Evolutionary conservation across 2,888 invertebrate genomes (phyloP).

Genomic region (Gastracanthus pulcherrimus): DNA sequence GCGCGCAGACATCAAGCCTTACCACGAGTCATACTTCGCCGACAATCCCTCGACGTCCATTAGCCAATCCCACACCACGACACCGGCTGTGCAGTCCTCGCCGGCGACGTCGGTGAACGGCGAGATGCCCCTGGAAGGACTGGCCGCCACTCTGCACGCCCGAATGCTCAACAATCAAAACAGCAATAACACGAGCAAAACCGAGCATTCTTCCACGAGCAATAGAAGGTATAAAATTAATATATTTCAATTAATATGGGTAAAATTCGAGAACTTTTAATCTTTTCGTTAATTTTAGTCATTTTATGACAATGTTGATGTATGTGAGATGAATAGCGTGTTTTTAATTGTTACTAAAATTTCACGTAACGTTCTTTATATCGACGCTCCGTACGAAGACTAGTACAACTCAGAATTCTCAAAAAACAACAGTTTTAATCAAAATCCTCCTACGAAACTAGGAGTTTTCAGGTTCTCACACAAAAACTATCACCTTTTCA

Average conservation of each 20-base stretch:
- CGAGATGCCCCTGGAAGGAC: conserved; percentile 80
- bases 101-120: conserved; percentile 68
- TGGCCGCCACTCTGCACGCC: conserved; percentile 90
- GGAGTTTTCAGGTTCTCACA: too few relatives aligned
- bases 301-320: too few relatives aligned
- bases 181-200: conserved; percentile 67
- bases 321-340: too few relatives aligned
- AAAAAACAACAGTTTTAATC: too few relatives aligned
- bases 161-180: conserved; percentile 85
- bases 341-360: too few relatives aligned
- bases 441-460: too few relatives aligned
- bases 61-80: conserved; percentile 66
- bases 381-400: too few relatives aligned
- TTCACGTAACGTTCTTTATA: too few relatives aligned
- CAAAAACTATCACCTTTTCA: too few relatives aligned
- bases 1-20: conserved; percentile 85
- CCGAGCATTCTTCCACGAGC: conserved; percentile 66
- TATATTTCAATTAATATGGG: background rate
- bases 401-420: too few relatives aligned
- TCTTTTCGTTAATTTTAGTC: too few relatives aligned
- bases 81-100: conserved; percentile 68
- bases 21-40: conserved; percentile 85
- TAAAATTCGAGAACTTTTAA: too few relatives aligned
- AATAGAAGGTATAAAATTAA: conserved; percentile 66
- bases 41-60: conserved; percentile 78